These are phyloP conservation scores for Hipposideros larvatus DNA, from an alignment of 2,797 vertebrate species.

Conservation along the genomic window DNA sequence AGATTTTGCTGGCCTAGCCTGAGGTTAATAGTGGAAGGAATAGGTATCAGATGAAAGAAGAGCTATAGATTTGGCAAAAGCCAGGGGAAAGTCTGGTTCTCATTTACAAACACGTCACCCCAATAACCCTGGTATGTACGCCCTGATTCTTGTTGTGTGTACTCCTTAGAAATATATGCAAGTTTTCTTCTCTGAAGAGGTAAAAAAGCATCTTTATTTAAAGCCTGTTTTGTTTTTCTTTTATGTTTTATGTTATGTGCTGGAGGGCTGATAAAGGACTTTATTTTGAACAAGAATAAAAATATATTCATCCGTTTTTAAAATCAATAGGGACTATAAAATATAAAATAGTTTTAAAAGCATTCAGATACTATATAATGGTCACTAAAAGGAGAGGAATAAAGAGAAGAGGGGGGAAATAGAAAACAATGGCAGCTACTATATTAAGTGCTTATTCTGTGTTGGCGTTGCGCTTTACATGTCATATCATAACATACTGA, in stretches of 20 bases:
- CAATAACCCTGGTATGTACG: neutral
- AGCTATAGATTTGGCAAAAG: neutral
- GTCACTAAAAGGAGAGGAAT: neutral
- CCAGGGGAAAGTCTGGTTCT: neutral
- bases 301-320: slow-evolving; percentile 21
- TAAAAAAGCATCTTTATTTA: slow-evolving; percentile 33
- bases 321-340: slow-evolving; percentile 9
- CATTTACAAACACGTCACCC: neutral
- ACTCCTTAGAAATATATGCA: slow-evolving; percentile 14
- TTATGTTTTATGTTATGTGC: neutral
- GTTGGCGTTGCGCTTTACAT: neutral
- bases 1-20: neutral
- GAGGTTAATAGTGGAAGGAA: slow-evolving; percentile 23
- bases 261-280: neutral
- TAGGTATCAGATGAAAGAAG: neutral
- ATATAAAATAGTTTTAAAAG: slow-evolving; percentile 12
- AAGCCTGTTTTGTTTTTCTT: neutral
- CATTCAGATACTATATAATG: neutral
- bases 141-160: neutral
- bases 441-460: neutral
- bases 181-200: neutral
- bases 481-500: neutral
- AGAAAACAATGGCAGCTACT: neutral
- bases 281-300: neutral
- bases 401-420: neutral